Conservation (phyloP, 2,113 vertebrate species). For the Amphiprion ocellaris region DNA sequence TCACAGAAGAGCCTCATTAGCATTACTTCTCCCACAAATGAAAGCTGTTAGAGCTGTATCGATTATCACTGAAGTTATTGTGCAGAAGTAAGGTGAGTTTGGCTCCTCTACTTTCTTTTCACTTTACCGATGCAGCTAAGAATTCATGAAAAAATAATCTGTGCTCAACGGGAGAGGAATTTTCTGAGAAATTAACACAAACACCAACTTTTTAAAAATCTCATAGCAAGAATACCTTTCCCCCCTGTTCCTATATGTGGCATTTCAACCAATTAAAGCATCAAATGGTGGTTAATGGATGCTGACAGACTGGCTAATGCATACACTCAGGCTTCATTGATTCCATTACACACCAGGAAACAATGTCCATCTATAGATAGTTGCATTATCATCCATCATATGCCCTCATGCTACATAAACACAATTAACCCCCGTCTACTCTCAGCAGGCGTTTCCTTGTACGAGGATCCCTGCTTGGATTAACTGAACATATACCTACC, state of each 20-base stretch:
- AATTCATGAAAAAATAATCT: conserved; percentile 34
- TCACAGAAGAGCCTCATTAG: background rate
- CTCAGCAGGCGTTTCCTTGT: background rate
- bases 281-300: background rate
- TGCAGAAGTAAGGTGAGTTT: background rate
- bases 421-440: conserved; percentile 5
- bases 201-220: background rate
- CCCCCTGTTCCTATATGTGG: background rate
- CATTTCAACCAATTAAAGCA: conserved; percentile 8
- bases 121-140: conserved; percentile 20
- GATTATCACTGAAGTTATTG: background rate
- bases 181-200: conserved; percentile 7
- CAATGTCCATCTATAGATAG: conserved; percentile 1
- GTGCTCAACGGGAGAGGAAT: conserved; percentile 4
- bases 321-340: background rate
- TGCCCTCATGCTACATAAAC: conserved; percentile 6
- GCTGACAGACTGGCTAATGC: background rate
- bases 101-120: background rate
- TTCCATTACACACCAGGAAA: conserved; percentile 20
- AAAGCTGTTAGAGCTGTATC: background rate
- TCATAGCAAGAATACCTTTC: background rate
- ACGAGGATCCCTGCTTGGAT: conserved; percentile 5
- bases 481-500: conserved; percentile 29
- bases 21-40: background rate
- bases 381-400: conserved; percentile 23